A percentile compares a stretch with the other conserved stretches of the same genome.
Conservation (phyloP, 2,888 invertebrate genomes). For the Steinernema scapterisci region DNA sequence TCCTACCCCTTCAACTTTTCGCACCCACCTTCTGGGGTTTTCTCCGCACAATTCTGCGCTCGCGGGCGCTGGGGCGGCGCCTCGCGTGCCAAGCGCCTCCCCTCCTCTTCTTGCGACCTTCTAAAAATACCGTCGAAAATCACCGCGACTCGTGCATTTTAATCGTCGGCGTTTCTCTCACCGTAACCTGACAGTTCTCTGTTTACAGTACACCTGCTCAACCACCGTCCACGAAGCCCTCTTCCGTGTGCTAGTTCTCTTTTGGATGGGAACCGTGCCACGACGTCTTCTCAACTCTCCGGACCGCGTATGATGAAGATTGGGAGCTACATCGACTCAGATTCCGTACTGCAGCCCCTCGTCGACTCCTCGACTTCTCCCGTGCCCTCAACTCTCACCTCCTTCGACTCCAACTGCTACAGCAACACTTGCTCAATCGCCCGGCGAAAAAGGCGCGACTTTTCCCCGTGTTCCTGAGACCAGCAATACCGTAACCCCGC, state of each 20-base stretch:
- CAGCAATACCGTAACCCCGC: slow-evolving; percentile 1
- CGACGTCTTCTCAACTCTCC: background rate
- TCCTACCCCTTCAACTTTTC: too few species aligned
- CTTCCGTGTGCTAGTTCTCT: background rate
- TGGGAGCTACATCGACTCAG: slow-evolving; percentile 2
- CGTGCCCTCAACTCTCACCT: background rate
- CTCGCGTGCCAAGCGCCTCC: background rate
- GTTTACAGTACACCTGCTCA: slow-evolving; percentile 4
- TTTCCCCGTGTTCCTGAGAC: slow-evolving; percentile 1
- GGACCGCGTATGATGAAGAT: slow-evolving; percentile 22
- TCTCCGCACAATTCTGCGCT: too few species aligned
- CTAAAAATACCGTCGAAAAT: slow-evolving; percentile 31
- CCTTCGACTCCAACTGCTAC: background rate
- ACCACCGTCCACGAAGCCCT: background rate
- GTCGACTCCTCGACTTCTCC: background rate
- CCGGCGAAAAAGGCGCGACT: slow-evolving; percentile 13
- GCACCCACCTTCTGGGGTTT: too few species aligned
- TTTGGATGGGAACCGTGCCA: background rate
- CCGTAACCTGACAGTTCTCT: slow-evolving; percentile 8
- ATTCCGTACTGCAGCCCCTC: background rate
- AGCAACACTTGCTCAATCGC: slow-evolving; percentile 23
- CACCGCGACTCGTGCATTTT: slow-evolving; percentile 20
- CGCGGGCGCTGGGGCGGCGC: background rate
- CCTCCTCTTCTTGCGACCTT: slow-evolving; percentile 25
- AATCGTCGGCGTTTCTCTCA: slow-evolving; percentile 6